These are phyloP conservation scores for Bemisia tabaci DNA, from an alignment of 1,140 invertebrate genomes.

Conservation along the genomic window DNA sequence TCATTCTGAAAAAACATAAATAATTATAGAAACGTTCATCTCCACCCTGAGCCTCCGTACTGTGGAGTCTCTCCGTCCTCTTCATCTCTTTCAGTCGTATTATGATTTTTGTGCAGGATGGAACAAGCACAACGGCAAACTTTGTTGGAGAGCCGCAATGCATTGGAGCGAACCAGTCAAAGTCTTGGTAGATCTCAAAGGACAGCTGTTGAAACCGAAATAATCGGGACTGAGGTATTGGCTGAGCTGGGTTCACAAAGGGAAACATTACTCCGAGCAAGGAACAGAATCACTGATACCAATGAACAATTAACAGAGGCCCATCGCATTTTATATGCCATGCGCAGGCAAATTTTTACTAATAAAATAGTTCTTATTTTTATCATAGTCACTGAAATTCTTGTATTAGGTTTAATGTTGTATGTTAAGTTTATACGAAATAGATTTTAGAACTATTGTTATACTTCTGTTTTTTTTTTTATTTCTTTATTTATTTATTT, in stretches of 20 bases:
- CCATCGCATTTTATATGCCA: neutral
- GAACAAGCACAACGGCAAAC: slow-evolving; percentile 5
- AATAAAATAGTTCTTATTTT: slow-evolving; percentile 8
- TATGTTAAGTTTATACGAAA: slow-evolving; percentile 7
- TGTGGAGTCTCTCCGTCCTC: too few species aligned
- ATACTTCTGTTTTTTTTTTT: too few species aligned
- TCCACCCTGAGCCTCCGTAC: too few species aligned
- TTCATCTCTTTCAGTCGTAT: neutral
- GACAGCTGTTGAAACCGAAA: slow-evolving; percentile 7
- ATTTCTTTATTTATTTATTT: too few species aligned
- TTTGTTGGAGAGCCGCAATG: neutral
- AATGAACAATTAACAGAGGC: slow-evolving; percentile 1
- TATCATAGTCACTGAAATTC: slow-evolving; percentile 1
- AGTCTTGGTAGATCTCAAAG: slow-evolving; percentile 2
- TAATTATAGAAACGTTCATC: too few species aligned
- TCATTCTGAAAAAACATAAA: too few species aligned
- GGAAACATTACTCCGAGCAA: slow-evolving; percentile 4
- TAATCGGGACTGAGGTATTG: slow-evolving; percentile 6
- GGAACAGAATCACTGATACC: slow-evolving; percentile 4
- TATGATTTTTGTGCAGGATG: slow-evolving; percentile 2
- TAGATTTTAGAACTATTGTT: neutral
- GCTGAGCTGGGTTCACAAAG: slow-evolving; percentile 5
- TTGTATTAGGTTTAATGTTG: neutral
- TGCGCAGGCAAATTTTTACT: slow-evolving; percentile 4
- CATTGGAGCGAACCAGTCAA: slow-evolving; percentile 3